Percentiles rank a stretch among this genome's conserved stretches.
Conservation (phyloP, 1,140 invertebrate species). For the Saxidomus purpurata region DNA sequence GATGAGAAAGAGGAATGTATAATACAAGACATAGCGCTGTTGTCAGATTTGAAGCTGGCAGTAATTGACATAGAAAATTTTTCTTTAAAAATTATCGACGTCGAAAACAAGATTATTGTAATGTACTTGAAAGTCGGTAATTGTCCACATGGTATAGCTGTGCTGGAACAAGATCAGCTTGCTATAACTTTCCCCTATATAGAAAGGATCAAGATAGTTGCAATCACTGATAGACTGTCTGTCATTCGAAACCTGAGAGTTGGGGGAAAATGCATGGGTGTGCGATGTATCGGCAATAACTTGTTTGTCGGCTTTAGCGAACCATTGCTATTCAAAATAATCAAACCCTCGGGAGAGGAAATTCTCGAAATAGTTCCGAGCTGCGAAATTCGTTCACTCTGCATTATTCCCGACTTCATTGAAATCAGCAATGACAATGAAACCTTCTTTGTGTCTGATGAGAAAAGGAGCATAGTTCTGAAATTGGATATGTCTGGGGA, state of each 20-base stretch:
- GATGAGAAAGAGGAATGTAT: neutral
- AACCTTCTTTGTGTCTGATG: neutral
- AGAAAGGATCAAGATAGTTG: neutral
- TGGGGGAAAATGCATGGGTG: neutral
- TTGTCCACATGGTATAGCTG: neutral
- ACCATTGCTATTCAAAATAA: neutral
- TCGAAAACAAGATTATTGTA: neutral
- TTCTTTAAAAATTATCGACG: neutral
- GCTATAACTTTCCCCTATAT: neutral
- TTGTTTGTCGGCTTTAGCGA: neutral
- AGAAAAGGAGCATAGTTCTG: neutral
- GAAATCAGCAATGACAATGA: neutral
- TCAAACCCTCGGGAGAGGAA: neutral
- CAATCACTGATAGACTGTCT: neutral
- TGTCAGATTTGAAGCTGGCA: neutral
- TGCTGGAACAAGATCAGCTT: neutral
- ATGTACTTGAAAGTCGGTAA: neutral
- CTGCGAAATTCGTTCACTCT: neutral
- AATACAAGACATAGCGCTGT: neutral
- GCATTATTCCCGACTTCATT: neutral
- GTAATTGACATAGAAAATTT: neutral
- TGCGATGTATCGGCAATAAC: neutral
- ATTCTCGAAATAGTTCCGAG: neutral
- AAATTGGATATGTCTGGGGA: slow-evolving; percentile 4
- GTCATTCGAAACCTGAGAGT: neutral